phyloP scores from a whole-genome alignment of 2,888 invertebrate genomes.

The Hermaeophaga mercurialis region DNA sequence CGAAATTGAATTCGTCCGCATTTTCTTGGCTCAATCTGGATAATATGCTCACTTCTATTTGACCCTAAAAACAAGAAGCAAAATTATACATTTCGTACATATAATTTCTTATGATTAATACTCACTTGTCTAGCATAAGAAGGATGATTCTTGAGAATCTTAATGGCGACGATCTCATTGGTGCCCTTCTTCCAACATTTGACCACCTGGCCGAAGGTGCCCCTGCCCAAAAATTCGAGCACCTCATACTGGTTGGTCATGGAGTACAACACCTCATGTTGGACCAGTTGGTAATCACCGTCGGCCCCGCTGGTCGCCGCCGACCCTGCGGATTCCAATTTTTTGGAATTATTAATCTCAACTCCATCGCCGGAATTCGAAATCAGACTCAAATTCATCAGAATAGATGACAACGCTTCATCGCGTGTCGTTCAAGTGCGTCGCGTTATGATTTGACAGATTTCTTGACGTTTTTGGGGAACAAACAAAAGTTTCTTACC shows the following conservation, averaged over 20 bases:
- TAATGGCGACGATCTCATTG: constrained; percentile 99
- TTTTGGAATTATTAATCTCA: constrained; percentile 21
- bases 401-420: background rate
- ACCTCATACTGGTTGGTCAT: constrained; percentile 96
- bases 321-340: constrained; percentile 63
- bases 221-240: constrained; percentile 97
- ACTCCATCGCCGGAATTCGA: constrained; percentile 28
- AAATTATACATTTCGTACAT: background rate
- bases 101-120: too few relatives aligned
- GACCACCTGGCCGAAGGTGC: constrained; percentile 98
- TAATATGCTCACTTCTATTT: constrained; percentile 98
- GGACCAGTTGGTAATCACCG: constrained; percentile 98
- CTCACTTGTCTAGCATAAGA: constrained; percentile 93
- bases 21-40: constrained; percentile 94
- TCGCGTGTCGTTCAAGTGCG: background rate
- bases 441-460: background rate
- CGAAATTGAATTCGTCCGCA: constrained; percentile 99
- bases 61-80: constrained; percentile 65
- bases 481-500: too few relatives aligned
- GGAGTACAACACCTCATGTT: constrained; percentile 97
- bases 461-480: background rate
- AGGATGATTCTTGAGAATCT: constrained; percentile 99
- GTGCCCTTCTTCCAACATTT: constrained; percentile 99
- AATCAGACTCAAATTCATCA: constrained; percentile 10
- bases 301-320: constrained; percentile 73